Conservation (phyloP, 2,113 vertebrate species). For the Nothoprocta pentlandii region DNA sequence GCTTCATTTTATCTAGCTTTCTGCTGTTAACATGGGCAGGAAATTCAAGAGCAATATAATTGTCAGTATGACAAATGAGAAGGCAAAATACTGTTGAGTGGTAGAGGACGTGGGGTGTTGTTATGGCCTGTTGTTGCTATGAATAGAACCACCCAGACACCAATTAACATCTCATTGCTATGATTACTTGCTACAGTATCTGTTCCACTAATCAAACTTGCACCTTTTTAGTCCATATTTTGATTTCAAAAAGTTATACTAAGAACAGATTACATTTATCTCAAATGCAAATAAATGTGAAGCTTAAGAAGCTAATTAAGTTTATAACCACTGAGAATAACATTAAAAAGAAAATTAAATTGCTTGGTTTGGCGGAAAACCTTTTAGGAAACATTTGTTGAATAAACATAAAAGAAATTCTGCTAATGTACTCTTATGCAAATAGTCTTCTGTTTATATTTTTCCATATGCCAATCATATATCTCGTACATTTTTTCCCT, state of each 20-base stretch:
- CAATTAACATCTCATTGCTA: slow-evolving; percentile 80
- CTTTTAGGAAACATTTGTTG: slow-evolving; percentile 77
- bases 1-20: slow-evolving; percentile 45
- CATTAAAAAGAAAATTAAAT: slow-evolving; percentile 80
- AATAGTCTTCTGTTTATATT: slow-evolving; percentile 57
- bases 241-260: slow-evolving; percentile 78
- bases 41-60: slow-evolving; percentile 72
- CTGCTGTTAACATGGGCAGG: slow-evolving; percentile 65
- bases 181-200: slow-evolving; percentile 78
- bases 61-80: slow-evolving; percentile 72
- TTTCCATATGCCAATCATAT: slow-evolving; percentile 56
- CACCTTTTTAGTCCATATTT: slow-evolving; percentile 75
- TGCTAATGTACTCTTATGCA: slow-evolving; percentile 49
- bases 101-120: slow-evolving; percentile 70
- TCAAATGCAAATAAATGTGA: slow-evolving; percentile 78
- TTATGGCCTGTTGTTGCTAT: slow-evolving; percentile 76
- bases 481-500: slow-evolving; percentile 34
- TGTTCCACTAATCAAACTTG: slow-evolving; percentile 79
- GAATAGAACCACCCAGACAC: slow-evolving; percentile 78
- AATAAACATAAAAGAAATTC: slow-evolving; percentile 72
- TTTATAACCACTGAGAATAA: slow-evolving; percentile 78
- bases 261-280: slow-evolving; percentile 75
- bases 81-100: slow-evolving; percentile 67
- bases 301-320: slow-evolving; percentile 78
- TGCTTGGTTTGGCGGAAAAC: slow-evolving; percentile 77